These are phyloP conservation scores for Euspilapteryx auroguttella DNA, from an alignment of 2,888 invertebrate species.

Conservation along the genomic window DNA sequence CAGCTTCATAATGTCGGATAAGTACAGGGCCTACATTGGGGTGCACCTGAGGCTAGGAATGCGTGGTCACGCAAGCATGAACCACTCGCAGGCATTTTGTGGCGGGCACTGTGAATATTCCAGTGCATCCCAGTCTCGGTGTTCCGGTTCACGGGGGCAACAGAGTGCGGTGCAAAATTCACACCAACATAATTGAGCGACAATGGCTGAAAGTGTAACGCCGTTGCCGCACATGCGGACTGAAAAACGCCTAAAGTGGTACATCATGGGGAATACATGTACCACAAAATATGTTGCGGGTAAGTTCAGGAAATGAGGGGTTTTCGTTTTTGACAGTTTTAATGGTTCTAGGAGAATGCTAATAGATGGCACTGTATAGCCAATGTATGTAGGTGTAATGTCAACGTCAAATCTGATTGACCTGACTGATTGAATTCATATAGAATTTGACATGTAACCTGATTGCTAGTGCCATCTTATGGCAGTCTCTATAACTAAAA, in stretches of 20 bases:
- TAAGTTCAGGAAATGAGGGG: no score
- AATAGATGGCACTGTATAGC: no score
- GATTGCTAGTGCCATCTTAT: no score
- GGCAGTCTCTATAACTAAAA: no score
- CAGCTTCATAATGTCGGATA: not conserved
- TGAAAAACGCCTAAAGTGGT: not conserved
- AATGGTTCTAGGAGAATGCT: no score
- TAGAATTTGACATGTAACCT: no score
- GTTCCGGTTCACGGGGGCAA: not conserved
- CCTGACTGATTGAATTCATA: no score
- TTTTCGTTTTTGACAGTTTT: no score
- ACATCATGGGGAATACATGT: not conserved
- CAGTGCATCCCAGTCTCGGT: not conserved
- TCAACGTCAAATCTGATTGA: no score
- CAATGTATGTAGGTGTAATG: no score
- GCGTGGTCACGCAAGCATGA: not conserved
- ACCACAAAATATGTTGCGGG: not conserved
- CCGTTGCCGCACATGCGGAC: conserved; percentile 3
- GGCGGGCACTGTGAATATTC: not conserved
- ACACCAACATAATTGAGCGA: conserved; percentile 3
- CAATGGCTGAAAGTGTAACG: conserved; percentile 3
- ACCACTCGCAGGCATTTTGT: not conserved
- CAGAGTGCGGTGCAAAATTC: conserved; percentile 1
- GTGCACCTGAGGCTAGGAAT: not conserved
- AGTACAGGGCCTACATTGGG: not conserved